These are phyloP conservation scores for Gymnothorax reevesii DNA, from an alignment of 2,797 vertebrate species.

Conservation along the genomic window DNA sequence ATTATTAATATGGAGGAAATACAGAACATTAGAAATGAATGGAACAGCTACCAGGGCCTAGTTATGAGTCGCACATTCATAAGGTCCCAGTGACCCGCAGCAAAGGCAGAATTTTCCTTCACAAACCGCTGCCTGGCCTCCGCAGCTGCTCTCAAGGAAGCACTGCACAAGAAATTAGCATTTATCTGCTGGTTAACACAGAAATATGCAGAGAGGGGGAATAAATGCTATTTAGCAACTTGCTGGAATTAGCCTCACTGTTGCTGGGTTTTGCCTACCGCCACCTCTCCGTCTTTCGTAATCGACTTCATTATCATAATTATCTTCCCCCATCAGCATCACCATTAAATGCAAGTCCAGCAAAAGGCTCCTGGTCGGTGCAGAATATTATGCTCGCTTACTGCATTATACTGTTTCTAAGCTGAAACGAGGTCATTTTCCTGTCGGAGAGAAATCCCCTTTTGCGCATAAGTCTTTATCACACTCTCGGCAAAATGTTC, in stretches of 20 bases:
- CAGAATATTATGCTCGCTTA: neutral
- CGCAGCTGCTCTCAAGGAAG: neutral
- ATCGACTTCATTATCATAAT: neutral
- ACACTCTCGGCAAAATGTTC: neutral
- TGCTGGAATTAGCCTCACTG: neutral
- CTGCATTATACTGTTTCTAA: neutral
- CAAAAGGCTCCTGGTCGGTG: neutral
- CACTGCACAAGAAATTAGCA: neutral
- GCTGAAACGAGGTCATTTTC: neutral
- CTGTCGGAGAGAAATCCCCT: neutral
- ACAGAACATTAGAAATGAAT: no score
- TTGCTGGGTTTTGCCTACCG: neutral
- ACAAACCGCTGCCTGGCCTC: neutral
- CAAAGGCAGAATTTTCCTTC: neutral
- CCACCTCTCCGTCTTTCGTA: neutral
- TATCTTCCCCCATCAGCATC: neutral
- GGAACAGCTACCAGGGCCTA: no score
- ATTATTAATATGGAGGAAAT: no score
- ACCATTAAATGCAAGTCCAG: neutral
- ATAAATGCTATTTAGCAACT: neutral
- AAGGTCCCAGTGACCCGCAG: neutral
- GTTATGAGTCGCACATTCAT: neutral
- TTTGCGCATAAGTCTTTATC: neutral
- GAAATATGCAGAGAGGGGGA: neutral
- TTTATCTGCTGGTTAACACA: neutral